Evolutionary conservation across 2,113 vertebrate species (phyloP), one percentile per base, ranked within the genome.

Genomic region (Eonycteris spelaea): DNA sequence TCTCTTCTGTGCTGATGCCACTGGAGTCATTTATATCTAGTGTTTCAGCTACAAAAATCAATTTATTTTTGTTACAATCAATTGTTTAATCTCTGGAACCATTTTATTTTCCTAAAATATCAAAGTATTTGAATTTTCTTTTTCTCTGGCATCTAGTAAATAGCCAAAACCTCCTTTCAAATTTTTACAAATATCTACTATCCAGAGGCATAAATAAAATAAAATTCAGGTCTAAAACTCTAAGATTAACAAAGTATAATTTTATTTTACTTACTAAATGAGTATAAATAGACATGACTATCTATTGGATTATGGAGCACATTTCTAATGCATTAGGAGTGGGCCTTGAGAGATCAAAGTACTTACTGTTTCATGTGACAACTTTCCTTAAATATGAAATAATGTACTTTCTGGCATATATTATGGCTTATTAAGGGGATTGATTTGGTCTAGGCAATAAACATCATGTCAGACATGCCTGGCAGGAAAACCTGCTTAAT

Each of bases 381-480:
- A 98, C 86, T 98, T 98, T 98, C 87, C 90, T 96, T 97, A 98
- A 98, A 97, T 98, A 97, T 97, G 96, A 98, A 98, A 98, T 98
- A 98, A 98, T 98, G 94, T 98, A 98, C 97, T 98, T 98, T 95
- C 97, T 98, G 98, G 97, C 98, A 92, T 98, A 96, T 96, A 96
- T 98, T 98, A 97, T 93, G 93, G 95, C 96, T 98, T 98, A 97
- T 98, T 98, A 98, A 98, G 97, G 96, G 97, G 96, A 97, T 97
- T 98, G 98, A 98, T 98, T 98, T 98, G 98, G 98, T 98, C 98
- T 98, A 97, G 97, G 98, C 98, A 98, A 98, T 98, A 98, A 99
- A 98, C 97, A 98, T 98, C 97, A 98, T 98, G 98, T 99, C 98
- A 99, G 98, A 98, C 97, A 98, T 98, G 98, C 98, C 98, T 98